Conservation (phyloP, 2,113 vertebrate species). For the Macheiramphus alcinus region DNA sequence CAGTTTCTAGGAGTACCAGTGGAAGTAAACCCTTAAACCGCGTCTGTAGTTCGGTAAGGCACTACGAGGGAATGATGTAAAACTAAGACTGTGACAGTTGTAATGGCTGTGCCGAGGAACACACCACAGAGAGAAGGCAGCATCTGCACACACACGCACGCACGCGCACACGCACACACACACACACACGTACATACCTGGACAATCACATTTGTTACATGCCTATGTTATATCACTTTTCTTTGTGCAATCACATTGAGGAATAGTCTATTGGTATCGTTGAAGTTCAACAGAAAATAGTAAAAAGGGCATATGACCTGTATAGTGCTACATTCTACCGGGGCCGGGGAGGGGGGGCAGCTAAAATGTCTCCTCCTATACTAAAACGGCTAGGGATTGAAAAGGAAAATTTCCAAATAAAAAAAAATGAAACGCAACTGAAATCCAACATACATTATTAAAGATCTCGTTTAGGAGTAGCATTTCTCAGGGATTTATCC, state of each 20-base stretch:
- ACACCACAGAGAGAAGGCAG: slow-evolving; percentile 81
- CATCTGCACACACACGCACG: slow-evolving; percentile 66
- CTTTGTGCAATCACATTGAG: slow-evolving; percentile 92
- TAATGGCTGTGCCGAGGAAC: slow-evolving; percentile 75
- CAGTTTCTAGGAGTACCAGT: slow-evolving; percentile 80
- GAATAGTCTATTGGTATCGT: slow-evolving; percentile 88
- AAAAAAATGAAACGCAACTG: neutral
- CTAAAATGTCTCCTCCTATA: slow-evolving; percentile 71
- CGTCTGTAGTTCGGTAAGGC: slow-evolving; percentile 92
- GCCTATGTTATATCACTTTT: slow-evolving; percentile 86
- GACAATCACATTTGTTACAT: slow-evolving; percentile 88
- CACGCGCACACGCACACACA: neutral
- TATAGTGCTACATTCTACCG: slow-evolving; percentile 88
- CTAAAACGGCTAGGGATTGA: slow-evolving; percentile 36
- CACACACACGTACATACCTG: slow-evolving; percentile 52
- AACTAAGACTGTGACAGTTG: slow-evolving; percentile 81
- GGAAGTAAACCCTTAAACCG: slow-evolving; percentile 82
- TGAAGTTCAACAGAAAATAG: slow-evolving; percentile 77
- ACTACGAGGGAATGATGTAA: slow-evolving; percentile 94
- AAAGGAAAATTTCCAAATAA: slow-evolving; percentile 20
- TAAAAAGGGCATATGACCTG: slow-evolving; percentile 70
- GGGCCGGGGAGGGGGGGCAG: slow-evolving; percentile 72
- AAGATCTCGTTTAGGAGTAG: slow-evolving; percentile 57
- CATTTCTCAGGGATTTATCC: slow-evolving; percentile 75
- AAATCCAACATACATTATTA: slow-evolving; percentile 61